These are phyloP conservation scores for Listronotus oregonensis DNA, from an alignment of 1,140 invertebrate genomes.

Conservation along the genomic window DNA sequence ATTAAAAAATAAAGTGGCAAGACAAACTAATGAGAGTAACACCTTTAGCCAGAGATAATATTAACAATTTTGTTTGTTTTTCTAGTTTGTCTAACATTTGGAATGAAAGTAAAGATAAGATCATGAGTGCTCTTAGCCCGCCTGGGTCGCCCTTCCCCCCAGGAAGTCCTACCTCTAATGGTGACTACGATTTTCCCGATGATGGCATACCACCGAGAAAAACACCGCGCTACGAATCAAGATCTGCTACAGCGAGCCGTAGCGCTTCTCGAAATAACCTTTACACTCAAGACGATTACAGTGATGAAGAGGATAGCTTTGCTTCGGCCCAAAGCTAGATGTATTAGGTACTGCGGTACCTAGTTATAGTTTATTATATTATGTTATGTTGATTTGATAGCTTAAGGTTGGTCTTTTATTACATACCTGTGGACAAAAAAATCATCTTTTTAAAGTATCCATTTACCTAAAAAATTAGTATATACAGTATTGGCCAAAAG, in stretches of 20 bases:
- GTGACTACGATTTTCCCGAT: constrained; percentile 49
- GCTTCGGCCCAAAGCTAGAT: constrained; percentile 28
- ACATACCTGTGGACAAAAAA: too few species aligned
- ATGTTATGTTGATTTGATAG: too few species aligned
- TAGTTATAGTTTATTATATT: too few species aligned
- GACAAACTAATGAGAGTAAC: too few species aligned
- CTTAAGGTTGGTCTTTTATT: too few species aligned
- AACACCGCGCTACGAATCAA: constrained; percentile 46
- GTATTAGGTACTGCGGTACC: too few species aligned
- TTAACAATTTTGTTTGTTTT: too few species aligned
- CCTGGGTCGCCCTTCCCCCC: constrained; percentile 69
- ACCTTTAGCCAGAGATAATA: too few species aligned
- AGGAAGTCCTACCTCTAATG: constrained; percentile 45
- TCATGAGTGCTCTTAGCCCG: constrained; percentile 88
- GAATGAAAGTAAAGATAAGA: constrained; percentile 85
- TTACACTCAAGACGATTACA: constrained; percentile 46
- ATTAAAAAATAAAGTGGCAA: too few species aligned
- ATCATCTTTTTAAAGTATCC: too few species aligned
- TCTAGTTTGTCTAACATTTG: constrained; percentile 80
- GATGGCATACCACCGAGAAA: constrained; percentile 48
- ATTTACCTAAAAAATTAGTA: too few species aligned
- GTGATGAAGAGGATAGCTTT: constrained; percentile 48
- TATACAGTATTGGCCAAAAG: too few species aligned
- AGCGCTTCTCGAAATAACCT: constrained; percentile 38
- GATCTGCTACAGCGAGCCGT: constrained; percentile 36